Evolutionary conservation across 1,140 invertebrate species (phyloP), one percentile per base, ranked within the genome.

Genomic region (Cydia splendana): DNA sequence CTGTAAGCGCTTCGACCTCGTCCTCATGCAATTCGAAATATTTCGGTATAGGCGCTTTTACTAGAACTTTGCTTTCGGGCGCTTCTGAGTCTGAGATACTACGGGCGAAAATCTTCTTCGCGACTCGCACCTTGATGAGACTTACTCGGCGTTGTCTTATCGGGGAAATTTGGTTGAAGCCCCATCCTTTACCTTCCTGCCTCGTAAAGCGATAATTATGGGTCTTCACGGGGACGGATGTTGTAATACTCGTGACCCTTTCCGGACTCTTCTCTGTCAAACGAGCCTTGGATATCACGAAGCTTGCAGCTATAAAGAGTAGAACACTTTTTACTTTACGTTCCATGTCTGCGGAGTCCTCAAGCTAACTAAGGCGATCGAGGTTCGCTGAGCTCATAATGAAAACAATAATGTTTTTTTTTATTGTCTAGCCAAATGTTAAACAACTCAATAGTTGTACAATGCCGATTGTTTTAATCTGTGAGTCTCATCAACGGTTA

Each of bases 31-130:
- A 76, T 15, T 90, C 87, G 15, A 84, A 82, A 48, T 85, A 91
- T 79, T 85, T 90, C 7, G 88, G 87, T 74, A 90, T 90, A 0
- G 89, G 89, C 81, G 88, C 90, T 42, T 89, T 89, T 12, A 88
- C 81, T 28, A 88, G 79, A 4, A 77, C 65, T 62, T 30, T 78
- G 34, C 65, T 12, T 38, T 78, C 0, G 53, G 20, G 15, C 5
- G 15, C 0, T 57, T 57, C 15, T 20, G 18, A 24, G 57, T 24
- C 9, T n/a, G 51, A 2, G 48, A 15, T 1, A 13, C 9, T 9
- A 7, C 51, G 51, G n/a, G 51, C n/a, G n/a, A n/a, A 18, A 13
- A 53, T 53, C 15, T n/a, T 53, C 51, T 18, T 53, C 45, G 3
- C 4, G 45, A 48, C 2, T 53, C 6, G 4, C n/a, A n/a, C 2